phyloP scores from a whole-genome alignment of 2,113 vertebrate species.

The Lepidothrix coronata region DNA sequence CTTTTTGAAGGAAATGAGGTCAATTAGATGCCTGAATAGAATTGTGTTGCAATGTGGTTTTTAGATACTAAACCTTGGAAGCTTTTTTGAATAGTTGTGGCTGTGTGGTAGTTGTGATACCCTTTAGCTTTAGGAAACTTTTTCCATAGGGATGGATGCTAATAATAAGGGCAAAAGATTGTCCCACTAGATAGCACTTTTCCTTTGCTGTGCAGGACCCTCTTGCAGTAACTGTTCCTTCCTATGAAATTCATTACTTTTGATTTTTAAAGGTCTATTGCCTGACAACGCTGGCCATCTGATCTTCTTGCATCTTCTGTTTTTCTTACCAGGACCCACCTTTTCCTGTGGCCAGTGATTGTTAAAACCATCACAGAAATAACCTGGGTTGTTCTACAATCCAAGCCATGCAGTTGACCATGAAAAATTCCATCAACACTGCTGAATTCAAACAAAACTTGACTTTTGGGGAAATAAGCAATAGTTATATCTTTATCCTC shows the following conservation, averaged over 20 bases:
- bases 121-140: neutral
- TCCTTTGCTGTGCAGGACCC: neutral
- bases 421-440: neutral
- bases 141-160: neutral
- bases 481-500: neutral
- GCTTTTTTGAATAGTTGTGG: neutral
- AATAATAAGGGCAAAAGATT: neutral
- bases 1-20: constrained; percentile 22
- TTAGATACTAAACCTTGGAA: neutral
- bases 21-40: constrained; percentile 18
- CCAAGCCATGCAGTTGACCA: neutral
- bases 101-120: neutral
- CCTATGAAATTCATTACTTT: neutral
- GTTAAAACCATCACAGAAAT: neutral
- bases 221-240: neutral
- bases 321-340: neutral
- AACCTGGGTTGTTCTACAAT: neutral
- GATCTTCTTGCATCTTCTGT: neutral
- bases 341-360: neutral
- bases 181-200: neutral
- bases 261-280: neutral
- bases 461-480: neutral
- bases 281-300: neutral
- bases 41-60: neutral
- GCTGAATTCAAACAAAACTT: neutral